Conservation (phyloP, 2,888 invertebrate genomes). For the Steinernema hermaphroditum region DNA sequence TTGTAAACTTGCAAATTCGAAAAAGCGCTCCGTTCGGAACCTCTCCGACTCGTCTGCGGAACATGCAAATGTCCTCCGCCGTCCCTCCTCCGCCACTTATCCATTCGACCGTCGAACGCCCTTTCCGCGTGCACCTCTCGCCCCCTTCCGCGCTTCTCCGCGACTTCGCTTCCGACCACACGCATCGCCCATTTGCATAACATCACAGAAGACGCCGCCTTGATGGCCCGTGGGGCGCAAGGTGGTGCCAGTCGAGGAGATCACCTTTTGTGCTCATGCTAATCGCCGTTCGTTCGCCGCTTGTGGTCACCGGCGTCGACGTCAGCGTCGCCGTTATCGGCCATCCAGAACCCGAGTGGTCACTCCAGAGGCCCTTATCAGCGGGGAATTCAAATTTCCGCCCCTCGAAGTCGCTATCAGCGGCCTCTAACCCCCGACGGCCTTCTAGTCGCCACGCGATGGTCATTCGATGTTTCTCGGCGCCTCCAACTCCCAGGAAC, state of each 20-base stretch:
- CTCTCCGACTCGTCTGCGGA: neutral
- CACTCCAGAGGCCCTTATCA: slow-evolving; percentile 27
- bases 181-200: slow-evolving; percentile 15
- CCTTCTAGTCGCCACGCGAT: slow-evolving; percentile 19
- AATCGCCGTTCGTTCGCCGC: neutral
- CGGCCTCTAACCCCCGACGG: slow-evolving; percentile 11
- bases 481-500: neutral
- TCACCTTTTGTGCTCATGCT: slow-evolving; percentile 22
- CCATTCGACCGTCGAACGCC: slow-evolving; percentile 20
- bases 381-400: slow-evolving; percentile 22
- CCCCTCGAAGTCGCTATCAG: slow-evolving; percentile 11
- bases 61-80: slow-evolving; percentile 7
- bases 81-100: slow-evolving; percentile 7
- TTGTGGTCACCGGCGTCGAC: neutral
- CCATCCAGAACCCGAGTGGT: slow-evolving; percentile 26
- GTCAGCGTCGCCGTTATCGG: neutral
- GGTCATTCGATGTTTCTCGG: slow-evolving; percentile 23
- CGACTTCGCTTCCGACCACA: slow-evolving; percentile 1
- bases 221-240: slow-evolving; percentile 15
- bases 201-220: slow-evolving; percentile 7
- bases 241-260: slow-evolving; percentile 18
- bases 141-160: neutral
- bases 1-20: neutral
- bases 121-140: neutral
- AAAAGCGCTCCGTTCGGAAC: slow-evolving; percentile 9